phyloP scores from a whole-genome alignment of 1,140 invertebrate species.

The Aphis gossypii region DNA sequence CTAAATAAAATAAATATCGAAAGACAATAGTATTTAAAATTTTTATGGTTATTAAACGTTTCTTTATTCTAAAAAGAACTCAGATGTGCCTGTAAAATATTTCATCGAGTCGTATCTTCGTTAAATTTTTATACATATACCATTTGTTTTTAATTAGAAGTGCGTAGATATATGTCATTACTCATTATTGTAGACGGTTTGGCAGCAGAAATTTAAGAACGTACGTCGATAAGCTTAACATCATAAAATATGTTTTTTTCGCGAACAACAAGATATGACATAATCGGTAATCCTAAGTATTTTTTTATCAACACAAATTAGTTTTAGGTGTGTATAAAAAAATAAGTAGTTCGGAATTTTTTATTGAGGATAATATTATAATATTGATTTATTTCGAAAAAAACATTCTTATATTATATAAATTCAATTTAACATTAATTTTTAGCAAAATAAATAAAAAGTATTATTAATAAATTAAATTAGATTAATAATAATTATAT shows the following conservation, averaged over 20 bases:
- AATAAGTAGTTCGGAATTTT: not conserved
- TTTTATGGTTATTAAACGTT: not conserved
- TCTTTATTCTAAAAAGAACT: not conserved
- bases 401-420: conserved; percentile 36
- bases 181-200: not conserved
- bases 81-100: not conserved
- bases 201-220: not conserved
- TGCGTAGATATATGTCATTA: not conserved
- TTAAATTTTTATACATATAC: not conserved
- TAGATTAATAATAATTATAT: conserved; percentile 18
- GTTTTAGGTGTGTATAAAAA: not conserved
- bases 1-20: not conserved
- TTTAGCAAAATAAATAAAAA: conserved; percentile 47
- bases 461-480: conserved; percentile 35
- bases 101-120: not conserved
- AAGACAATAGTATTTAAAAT: not conserved
- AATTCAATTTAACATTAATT: conserved; percentile 36
- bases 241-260: conserved; percentile 4
- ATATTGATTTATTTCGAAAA: conserved; percentile 36
- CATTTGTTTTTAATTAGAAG: not conserved
- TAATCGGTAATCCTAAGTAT: conserved; percentile 43
- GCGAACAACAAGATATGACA: conserved; percentile 13
- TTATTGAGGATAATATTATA: conserved; percentile 35
- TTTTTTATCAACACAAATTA: conserved; percentile 31
- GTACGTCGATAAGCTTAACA: not conserved